phyloP scores from a whole-genome alignment of 2,113 vertebrate species.

The Panurus biarmicus region DNA sequence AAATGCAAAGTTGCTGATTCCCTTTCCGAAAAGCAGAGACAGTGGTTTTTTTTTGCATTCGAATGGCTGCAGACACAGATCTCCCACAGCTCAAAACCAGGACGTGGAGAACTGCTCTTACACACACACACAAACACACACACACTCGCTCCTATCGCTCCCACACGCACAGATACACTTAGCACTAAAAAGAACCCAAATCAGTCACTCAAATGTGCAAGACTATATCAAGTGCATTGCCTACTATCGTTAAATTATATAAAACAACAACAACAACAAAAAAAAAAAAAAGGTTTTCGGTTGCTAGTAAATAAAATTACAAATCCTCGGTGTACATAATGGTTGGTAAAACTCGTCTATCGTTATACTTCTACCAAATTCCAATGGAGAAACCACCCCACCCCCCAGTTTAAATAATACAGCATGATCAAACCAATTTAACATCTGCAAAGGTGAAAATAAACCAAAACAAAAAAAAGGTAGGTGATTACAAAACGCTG shows the following conservation, averaged over 20 bases:
- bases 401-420: constrained; percentile 58
- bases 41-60: constrained; percentile 73
- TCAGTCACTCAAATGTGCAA: constrained; percentile 61
- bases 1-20: constrained; percentile 79
- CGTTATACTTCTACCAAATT: constrained; percentile 35
- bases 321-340: constrained; percentile 57
- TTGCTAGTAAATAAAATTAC: constrained; percentile 62
- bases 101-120: constrained; percentile 32
- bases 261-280: constrained; percentile 62
- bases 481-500: constrained; percentile 58
- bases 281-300: constrained; percentile 32
- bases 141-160: background rate
- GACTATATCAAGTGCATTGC: constrained; percentile 65
- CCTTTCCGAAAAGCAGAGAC: constrained; percentile 73
- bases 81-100: constrained; percentile 38
- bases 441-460: constrained; percentile 66
- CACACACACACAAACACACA: background rate
- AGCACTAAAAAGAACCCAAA: constrained; percentile 55
- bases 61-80: constrained; percentile 55
- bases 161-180: constrained; percentile 18
- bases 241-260: constrained; percentile 64
- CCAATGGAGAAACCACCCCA: background rate
- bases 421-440: constrained; percentile 60
- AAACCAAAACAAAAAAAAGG: constrained; percentile 56
- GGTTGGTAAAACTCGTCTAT: constrained; percentile 59